phyloP scores from a whole-genome alignment of 2,888 invertebrate genomes.

The Idaea biselata region DNA sequence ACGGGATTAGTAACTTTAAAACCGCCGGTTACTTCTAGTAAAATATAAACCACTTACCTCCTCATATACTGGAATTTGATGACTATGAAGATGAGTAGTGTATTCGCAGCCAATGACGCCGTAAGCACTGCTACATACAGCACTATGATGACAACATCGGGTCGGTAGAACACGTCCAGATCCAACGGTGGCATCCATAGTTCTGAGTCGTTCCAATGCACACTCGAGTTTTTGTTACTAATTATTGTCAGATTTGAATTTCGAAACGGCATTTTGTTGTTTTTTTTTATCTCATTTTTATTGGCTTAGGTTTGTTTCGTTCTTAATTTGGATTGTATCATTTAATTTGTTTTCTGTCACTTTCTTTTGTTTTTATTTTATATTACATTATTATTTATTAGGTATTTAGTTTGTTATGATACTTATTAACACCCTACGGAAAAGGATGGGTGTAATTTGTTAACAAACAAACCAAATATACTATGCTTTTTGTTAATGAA shows the following conservation, averaged over 20 bases:
- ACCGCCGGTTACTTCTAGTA: background rate
- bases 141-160: constrained; percentile 78
- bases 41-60: constrained; percentile 76
- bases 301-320: background rate
- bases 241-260: constrained; percentile 1
- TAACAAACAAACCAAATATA: background rate
- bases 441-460: background rate
- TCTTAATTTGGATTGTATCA: background rate
- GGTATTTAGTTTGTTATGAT: background rate
- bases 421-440: background rate
- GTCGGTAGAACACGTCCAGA: constrained; percentile 64
- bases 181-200: constrained; percentile 50
- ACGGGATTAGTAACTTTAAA: too few species aligned
- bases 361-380: background rate
- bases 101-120: constrained; percentile 83
- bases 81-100: constrained; percentile 85
- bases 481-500: background rate
- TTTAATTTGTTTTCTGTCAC: background rate
- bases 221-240: constrained; percentile 18
- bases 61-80: constrained; percentile 87
- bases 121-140: constrained; percentile 84
- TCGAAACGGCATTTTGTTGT: constrained; percentile 11
- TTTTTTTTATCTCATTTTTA: background rate
- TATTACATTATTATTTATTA: background rate
- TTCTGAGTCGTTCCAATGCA: constrained; percentile 47